Evolutionary conservation across 2,113 vertebrate species (phyloP).

Genomic region (Bettongia penicillata): DNA sequence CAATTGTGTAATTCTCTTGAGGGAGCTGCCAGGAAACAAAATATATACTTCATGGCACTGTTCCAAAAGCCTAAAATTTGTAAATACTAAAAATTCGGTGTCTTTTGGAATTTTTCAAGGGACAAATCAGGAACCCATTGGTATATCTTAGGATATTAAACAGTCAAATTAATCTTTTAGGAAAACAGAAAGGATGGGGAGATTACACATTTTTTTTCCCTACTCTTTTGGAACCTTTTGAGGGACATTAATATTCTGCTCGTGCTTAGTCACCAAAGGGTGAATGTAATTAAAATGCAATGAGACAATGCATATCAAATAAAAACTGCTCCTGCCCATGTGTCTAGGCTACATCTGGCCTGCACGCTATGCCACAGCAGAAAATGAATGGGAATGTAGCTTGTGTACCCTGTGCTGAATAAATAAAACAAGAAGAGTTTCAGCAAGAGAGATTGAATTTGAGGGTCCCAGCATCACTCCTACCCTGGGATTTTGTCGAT

Average conservation of each 20-base stretch:
- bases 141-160: constrained; percentile 11
- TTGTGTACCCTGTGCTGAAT: constrained; percentile 2
- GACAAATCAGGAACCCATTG: neutral
- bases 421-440: constrained; percentile 39
- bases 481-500: neutral
- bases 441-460: constrained; percentile 23
- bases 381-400: constrained; percentile 4
- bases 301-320: constrained; percentile 71
- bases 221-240: constrained; percentile 38
- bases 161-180: constrained; percentile 22
- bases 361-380: constrained; percentile 24
- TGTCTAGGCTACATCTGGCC: constrained; percentile 56
- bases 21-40: constrained; percentile 3
- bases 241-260: constrained; percentile 72
- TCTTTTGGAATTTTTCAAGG: neutral
- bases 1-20: constrained; percentile 4
- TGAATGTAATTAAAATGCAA: constrained; percentile 82
- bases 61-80: constrained; percentile 9
- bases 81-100: constrained; percentile 5
- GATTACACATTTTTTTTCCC: constrained; percentile 5
- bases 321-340: constrained; percentile 59
- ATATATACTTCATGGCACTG: neutral
- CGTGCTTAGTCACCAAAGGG: constrained; percentile 62
- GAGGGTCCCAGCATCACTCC: neutral
- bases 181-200: constrained; percentile 13